Evolutionary conservation across 2,797 vertebrate species (phyloP), one percentile per base, ranked within the genome.

Genomic region (Acanthurus tractus): DNA sequence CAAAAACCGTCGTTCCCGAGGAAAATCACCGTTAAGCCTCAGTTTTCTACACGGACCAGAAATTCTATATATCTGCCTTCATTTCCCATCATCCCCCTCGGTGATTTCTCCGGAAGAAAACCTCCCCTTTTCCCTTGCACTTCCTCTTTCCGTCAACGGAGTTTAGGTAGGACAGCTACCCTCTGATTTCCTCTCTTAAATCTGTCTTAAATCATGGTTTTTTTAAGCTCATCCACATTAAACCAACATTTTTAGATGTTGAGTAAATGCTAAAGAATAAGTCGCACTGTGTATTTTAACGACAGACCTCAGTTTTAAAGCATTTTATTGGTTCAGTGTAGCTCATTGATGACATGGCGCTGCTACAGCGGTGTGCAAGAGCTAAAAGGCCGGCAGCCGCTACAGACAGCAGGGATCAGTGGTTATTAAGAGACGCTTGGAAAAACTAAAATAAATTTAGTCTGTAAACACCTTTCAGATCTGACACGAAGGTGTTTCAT

Each of bases 131-230:
- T 9, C 34, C 65, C 42, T 65, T 65, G 0, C 13, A 76, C 95
- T 95, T 96, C 94, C 95, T 96, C 95, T 95, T 95, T 94, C 90
- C 92, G 90, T 94, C 93, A 92, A 65, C 94, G 92, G 94, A 90
- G 92, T 95, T 94, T 94, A 95, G 95, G 96, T 96, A 95, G 10
- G 94, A 29, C 5, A 12, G 22, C 25, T 3, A 58, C 18, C 9
- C 22, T 70, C 7, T 17, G 23, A 46, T 79, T 57, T 79, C 64
- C 65, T 45, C 50, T 0, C 0, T 15, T 0, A 10, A 88, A 96
- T 95, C 95, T 71, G 10, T 1, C 29, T 13, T 29, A 71, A 95
- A 96, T 95, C 94, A 29, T 5, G 0, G 1, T 62, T 86, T 88
- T 81, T 15, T 38, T 14, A 29, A 29, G 5, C 42, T 70, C 94